Evolutionary conservation across 2,888 invertebrate species (phyloP).

Genomic region (Polymixis flavicincta): DNA sequence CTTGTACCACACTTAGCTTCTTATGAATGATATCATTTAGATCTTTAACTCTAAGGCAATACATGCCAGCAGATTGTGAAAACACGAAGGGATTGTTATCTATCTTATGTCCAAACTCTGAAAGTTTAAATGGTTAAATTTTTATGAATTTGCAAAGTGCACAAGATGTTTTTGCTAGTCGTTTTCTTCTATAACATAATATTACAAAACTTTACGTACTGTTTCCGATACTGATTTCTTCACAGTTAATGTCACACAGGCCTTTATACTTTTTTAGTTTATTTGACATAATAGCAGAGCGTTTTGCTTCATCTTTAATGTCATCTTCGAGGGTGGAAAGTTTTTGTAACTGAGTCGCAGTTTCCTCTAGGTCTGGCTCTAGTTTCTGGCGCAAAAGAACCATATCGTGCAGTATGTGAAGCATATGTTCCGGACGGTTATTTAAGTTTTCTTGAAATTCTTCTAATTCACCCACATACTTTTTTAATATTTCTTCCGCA

Average conservation of each 20-base stretch:
- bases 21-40: conserved; percentile 59
- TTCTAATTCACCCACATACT: conserved; percentile 57
- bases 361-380: conserved; percentile 58
- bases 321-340: conserved; percentile 48
- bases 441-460: conserved; percentile 60
- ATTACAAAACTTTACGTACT: conserved; percentile 34
- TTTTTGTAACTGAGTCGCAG: conserved; percentile 53
- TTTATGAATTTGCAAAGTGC: conserved; percentile 3
- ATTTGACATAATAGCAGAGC: conserved; percentile 44
- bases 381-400: conserved; percentile 54
- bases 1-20: conserved; percentile 53
- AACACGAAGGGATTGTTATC: background rate
- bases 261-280: conserved; percentile 55
- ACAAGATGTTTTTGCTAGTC: background rate
- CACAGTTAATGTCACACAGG: conserved; percentile 70
- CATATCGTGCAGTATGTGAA: conserved; percentile 72
- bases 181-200: background rate
- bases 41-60: conserved; percentile 68
- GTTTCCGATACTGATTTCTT: background rate
- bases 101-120: conserved; percentile 25
- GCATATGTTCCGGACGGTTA: conserved; percentile 72
- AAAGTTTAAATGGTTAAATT: background rate
- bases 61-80: conserved; percentile 28
- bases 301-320: conserved; percentile 42
- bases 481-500: conserved; percentile 57